Conservation (phyloP, 2,888 invertebrate genomes). For the Xanthorhoe spadicearia region DNA sequence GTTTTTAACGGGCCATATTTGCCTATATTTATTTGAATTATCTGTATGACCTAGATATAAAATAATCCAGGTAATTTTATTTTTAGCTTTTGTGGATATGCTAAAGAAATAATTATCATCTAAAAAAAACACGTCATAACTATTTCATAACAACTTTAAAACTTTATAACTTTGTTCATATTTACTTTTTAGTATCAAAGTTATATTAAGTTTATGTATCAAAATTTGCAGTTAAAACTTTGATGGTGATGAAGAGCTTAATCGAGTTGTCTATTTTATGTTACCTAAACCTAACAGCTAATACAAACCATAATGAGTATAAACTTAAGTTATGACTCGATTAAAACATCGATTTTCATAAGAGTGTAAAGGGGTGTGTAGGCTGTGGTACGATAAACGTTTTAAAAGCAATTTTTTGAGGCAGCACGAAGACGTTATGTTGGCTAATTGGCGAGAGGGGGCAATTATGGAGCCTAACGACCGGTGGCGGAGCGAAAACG, state of each 20-base stretch:
- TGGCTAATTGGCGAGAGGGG: slow-evolving; percentile 65
- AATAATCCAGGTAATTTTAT: too few relatives aligned
- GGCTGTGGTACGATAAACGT: slow-evolving; percentile 48
- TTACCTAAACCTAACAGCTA: slow-evolving; percentile 1
- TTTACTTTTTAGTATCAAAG: too few relatives aligned
- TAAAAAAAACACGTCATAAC: too few relatives aligned
- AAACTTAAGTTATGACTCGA: slow-evolving; percentile 7
- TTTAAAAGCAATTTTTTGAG: slow-evolving; percentile 58
- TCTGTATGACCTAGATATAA: too few relatives aligned
- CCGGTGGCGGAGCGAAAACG: slow-evolving; percentile 44
- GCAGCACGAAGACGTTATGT: slow-evolving; percentile 60
- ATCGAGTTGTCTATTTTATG: background rate
- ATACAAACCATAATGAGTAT: slow-evolving; percentile 5
- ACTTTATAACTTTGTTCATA: too few relatives aligned
- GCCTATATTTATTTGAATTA: too few relatives aligned
- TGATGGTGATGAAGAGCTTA: background rate
- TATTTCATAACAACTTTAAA: too few relatives aligned
- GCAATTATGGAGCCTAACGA: slow-evolving; percentile 63
- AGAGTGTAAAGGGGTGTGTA: slow-evolving; percentile 32
- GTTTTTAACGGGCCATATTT: too few relatives aligned
- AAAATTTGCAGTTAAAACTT: background rate
- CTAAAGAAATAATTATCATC: too few relatives aligned
- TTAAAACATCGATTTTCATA: slow-evolving; percentile 22
- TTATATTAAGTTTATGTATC: background rate
- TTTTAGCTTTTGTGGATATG: too few relatives aligned